These are phyloP conservation scores for Drosophila buzzatii DNA, from an alignment of 2,888 invertebrate species.

Conservation along the genomic window DNA sequence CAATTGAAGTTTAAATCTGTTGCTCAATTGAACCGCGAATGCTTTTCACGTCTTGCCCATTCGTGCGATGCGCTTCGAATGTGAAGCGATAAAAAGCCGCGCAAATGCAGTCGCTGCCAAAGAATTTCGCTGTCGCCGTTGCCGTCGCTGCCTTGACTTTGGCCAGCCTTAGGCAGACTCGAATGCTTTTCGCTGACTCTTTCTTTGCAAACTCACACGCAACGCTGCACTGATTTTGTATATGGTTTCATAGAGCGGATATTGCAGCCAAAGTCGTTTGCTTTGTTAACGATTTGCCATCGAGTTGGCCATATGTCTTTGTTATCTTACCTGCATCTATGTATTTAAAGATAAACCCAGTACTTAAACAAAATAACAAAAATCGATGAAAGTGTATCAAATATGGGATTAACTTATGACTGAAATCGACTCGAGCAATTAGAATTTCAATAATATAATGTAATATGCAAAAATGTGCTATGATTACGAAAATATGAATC, in stretches of 20 bases:
- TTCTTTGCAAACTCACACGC: constrained; percentile 57
- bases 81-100: constrained; percentile 25
- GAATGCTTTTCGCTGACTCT: constrained; percentile 26
- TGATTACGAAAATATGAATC: too few relatives aligned
- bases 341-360: neutral
- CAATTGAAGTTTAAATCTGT: constrained; percentile 3
- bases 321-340: neutral
- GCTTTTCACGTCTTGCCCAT: constrained; percentile 62
- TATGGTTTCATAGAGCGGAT: constrained; percentile 10
- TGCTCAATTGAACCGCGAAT: constrained; percentile 11
- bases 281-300: constrained; percentile 9
- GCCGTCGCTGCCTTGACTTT: constrained; percentile 70
- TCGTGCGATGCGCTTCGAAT: constrained; percentile 60
- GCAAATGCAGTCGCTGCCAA: constrained; percentile 42
- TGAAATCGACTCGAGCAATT: neutral
- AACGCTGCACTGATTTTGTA: constrained; percentile 64
- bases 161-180: constrained; percentile 22
- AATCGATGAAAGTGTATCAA: neutral
- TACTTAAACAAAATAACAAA: neutral
- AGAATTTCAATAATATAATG: neutral
- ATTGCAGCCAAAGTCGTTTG: constrained; percentile 9
- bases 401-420: neutral
- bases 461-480: too few relatives aligned
- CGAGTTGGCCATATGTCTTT: neutral
- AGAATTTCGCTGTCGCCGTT: constrained; percentile 42